Base-by-base conservation (phyloP, 2,113 vertebrate species). In the Pogonocichla stellata region DNA sequence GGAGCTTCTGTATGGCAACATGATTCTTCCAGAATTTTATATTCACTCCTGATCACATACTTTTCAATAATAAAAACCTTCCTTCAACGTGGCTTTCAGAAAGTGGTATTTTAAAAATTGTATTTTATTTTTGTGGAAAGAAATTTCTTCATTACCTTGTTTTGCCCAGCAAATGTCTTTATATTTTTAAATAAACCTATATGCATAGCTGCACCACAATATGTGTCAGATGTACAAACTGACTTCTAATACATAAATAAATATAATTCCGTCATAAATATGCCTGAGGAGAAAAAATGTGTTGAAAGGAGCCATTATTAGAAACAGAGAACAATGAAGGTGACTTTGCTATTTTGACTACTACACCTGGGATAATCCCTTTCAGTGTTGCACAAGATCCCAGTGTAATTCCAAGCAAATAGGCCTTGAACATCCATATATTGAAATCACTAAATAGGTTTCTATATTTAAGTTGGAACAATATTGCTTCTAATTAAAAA, bases 391-490 rank as follows among this genome's bases (percentile, higher is more conserved):
- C 1, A 1, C 40, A 88, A 69, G 64, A 86, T 90, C 86, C 66
- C 86, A 67, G 60, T 73, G 58, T 80, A 92, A 91, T 95, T 92
- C 91, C 84, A 70, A 81, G 83, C 54, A 96, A 87, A 87, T 87
- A 94, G 91, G 45, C n/a, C 84, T 92, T 80, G 78, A 79, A 82
- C 54, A 78, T 90, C 58, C 58, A 66, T 71, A 31, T 87, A 67
- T 38, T 90, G 83, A 91, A 87, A 92, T 74, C 62, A 56, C 80
- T 96, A 88, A 94, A 88, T 95, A 95, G 75, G 75, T 95, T 97
- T 96, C 90, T 96, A 88, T 95, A 94, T 94, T 92, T 96, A 97
- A 94, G 77, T 93, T 94, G 65, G 60, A 95, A 88, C 86, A 94
- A 71, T 94, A 90, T 79, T 96, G 72, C 22, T 86, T 81, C 86